Evolutionary conservation across 2,888 invertebrate species (phyloP).

Genomic region (Limnephilus marmoratus): DNA sequence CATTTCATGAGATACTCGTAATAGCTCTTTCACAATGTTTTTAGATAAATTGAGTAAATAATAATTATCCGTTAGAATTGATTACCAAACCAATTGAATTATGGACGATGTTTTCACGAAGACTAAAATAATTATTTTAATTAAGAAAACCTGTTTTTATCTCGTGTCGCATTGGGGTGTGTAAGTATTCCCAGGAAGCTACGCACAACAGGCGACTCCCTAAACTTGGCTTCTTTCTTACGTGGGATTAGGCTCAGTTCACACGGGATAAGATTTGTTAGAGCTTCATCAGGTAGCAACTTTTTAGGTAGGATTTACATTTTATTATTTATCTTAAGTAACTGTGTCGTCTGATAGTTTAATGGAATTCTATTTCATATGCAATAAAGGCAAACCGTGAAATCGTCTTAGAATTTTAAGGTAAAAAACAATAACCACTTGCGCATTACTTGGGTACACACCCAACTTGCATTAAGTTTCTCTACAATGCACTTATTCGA

Average conservation of each 20-base stretch:
- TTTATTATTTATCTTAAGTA: background rate
- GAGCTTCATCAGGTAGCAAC: background rate
- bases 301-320: background rate
- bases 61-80: no score
- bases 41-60: no score
- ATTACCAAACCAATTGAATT: no score
- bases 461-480: no score
- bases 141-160: background rate
- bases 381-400: background rate
- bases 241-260: slow-evolving; percentile 15
- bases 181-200: background rate
- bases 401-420: background rate
- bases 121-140: background rate
- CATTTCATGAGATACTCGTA: no score
- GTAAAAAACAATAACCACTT: background rate
- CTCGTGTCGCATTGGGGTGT: background rate
- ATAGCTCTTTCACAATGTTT: no score
- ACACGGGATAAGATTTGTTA: slow-evolving; percentile 35
- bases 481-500: no score
- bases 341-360: background rate
- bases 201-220: background rate
- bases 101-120: no score
- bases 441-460: no score
- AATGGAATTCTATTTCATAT: background rate
- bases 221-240: background rate